Evolutionary conservation across 2,113 vertebrate genomes (phyloP), one percentile per base, ranked within the genome.

Genomic region (Penelope pileata): DNA sequence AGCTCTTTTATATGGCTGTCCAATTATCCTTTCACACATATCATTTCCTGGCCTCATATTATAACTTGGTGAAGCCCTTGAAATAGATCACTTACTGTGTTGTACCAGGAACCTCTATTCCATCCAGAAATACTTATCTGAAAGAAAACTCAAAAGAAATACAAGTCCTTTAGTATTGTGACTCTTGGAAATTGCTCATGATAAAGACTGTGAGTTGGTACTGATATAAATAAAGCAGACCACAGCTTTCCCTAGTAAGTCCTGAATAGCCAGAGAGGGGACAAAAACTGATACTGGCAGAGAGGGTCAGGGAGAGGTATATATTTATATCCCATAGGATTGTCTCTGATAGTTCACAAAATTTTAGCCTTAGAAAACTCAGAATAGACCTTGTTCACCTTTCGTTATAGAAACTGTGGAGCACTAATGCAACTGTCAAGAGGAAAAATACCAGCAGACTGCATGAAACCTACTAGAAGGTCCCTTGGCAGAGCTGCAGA

Each of bases 381-480:
- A 10, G 38, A 78, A 68, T 1, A 82, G 60, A 87, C 56, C 62
- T 76, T 82, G 15, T 48, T 94, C 84, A 91, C 77, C 75, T 82
- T 93, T 89, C 74, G 60, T 87, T 95, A 87, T n/a, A 85, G 87
- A 68, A 89, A 40, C 43, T 78, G 43, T 43, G 26, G 26, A 91
- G 56, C 94, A 40, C 40, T 84, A 89, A 85, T 40, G 21, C 78
- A 94, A 43, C 73, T 91, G 43, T 84, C 74, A 94, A 72, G 51
- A 72, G 72, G 62, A 90, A 86, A 92, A 96, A 68, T 54, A 70
- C 15, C 73, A 78, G 34, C 42, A 92, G 66, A 75, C 29, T 34
- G 70, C 13, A 6, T 8, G 60, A 89, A 92, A 59, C 32, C 8
- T 13, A 23, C 36, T 12, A 24, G 32, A 70, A 60, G 18, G n/a